Evolutionary conservation across 2,888 invertebrate genomes (phyloP), one percentile per base, ranked within the genome.

Genomic region (Dendrolimus pini): DNA sequence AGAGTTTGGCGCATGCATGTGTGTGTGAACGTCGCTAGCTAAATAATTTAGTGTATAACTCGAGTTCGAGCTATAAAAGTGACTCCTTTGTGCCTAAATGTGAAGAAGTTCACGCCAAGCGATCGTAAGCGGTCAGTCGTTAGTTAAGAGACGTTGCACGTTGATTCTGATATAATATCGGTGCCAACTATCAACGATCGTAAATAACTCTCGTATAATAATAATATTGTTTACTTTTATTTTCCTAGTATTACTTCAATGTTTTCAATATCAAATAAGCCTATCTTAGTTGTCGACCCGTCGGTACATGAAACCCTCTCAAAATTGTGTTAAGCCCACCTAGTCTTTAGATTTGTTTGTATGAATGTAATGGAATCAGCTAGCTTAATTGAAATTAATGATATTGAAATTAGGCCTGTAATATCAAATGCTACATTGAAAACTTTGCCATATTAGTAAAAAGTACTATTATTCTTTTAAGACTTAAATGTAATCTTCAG

Each of bases 361-460:
- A 80, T 74, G 80, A 78, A 75, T 80, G 79, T 73, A 76, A 76
- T 74, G 75, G 74, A 75, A 78, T 82, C 82, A 77, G 74, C 75
- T 81, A 82, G 79, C 75, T 82, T 75, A 78, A 78, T 82, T 75
- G 75, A 73, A 47, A 47, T 9, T 71, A 74, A 80, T 74, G 68
- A 73, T 77, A 77, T 77, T 80, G 77, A 79, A 81, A 83, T 85
- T 83, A 85, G 83, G 78, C 78, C 77, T 84, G 75, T 63, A 68
- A 63, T 75, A 75, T 78, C 74, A 82, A 86, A 88, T 86, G 82
- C 89, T 89, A 89, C 89, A 89, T 88, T 88, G 90, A 89, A 89
- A 90, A 89, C 89, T 89, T 89, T 89, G 90, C 90, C 90, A 90
- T 90, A 90, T 90, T 90, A 90, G 89, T 87, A 81, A 89, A 47